Percentiles rank a stretch among this genome's conserved stretches.
Evolutionary conservation across 2,113 vertebrate genomes (phyloP).

Genomic region (Rhagologus leucostigma): DNA sequence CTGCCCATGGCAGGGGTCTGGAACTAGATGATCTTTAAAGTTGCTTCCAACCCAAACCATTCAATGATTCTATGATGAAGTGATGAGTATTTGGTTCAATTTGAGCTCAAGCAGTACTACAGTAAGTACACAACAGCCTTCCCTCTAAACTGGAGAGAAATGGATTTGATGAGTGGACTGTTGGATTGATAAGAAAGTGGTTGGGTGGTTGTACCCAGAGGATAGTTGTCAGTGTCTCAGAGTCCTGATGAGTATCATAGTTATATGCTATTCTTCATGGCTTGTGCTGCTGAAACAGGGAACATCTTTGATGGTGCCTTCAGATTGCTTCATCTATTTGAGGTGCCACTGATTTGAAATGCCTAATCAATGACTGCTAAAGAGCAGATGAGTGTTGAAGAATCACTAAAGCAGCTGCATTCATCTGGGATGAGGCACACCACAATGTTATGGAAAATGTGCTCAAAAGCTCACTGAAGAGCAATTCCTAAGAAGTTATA

Average conservation of each 20-base stretch:
- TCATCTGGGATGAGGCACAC: not conserved
- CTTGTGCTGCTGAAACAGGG: not conserved
- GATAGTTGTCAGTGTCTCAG: not conserved
- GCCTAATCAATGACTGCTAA: not conserved
- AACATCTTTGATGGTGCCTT: not conserved
- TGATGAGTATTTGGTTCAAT: not conserved
- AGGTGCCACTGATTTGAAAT: not conserved
- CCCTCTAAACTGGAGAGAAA: not conserved
- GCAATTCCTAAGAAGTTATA: not conserved
- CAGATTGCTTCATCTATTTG: not conserved
- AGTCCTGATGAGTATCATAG: not conserved
- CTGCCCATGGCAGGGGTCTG: fast-evolving
- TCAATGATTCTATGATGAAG: not conserved
- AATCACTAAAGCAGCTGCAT: not conserved
- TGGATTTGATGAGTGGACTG: not conserved
- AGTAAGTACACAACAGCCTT: not conserved
- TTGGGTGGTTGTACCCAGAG: not conserved
- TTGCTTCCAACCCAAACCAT: not conserved
- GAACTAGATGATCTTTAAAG: not conserved
- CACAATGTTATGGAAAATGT: not conserved
- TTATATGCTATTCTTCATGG: not conserved
- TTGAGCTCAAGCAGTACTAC: not conserved
- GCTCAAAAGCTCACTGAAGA: not conserved
- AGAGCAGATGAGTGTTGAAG: not conserved
- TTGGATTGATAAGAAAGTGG: not conserved